Conservation (phyloP, 1,140 invertebrate species). For the Lepidurus arcticus region DNA sequence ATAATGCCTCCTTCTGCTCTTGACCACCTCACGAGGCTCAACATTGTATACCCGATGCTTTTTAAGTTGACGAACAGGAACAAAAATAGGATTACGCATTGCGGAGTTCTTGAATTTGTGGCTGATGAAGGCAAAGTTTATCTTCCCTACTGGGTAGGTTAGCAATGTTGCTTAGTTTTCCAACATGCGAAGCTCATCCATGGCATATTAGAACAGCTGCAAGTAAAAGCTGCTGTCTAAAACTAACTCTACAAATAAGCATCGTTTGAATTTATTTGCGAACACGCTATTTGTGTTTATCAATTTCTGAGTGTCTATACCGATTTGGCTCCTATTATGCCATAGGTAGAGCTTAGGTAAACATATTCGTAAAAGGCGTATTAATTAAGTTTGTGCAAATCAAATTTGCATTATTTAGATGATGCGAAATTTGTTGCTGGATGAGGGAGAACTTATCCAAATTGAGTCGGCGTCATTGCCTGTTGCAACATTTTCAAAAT, state of each 20-base stretch:
- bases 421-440: slow-evolving; percentile 93
- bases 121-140: slow-evolving; percentile 98
- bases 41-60: slow-evolving; percentile 98
- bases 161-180: slow-evolving; percentile 2
- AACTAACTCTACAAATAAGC: slow-evolving; percentile 10
- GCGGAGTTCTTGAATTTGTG: slow-evolving; percentile 97
- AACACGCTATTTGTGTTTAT: too few species aligned
- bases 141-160: slow-evolving; percentile 87
- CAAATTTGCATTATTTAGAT: slow-evolving; percentile 56
- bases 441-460: slow-evolving; percentile 82
- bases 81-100: slow-evolving; percentile 82
- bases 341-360: too few species aligned
- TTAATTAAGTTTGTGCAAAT: too few species aligned
- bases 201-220: too few species aligned
- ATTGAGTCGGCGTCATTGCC: slow-evolving; percentile 90
- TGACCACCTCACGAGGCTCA: slow-evolving; percentile 84
- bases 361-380: too few species aligned
- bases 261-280: slow-evolving; percentile 40
- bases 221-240: neutral
- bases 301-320: too few species aligned
- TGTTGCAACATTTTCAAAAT: slow-evolving; percentile 94
- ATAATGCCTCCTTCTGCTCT: slow-evolving; percentile 96
- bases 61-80: slow-evolving; percentile 92
- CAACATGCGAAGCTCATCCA: too few species aligned
- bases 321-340: too few species aligned